A percentile compares a stretch with the other conserved stretches of the same genome.
These are phyloP conservation scores for Schrankia costaestrigalis DNA, from an alignment of 2,888 invertebrate genomes.

Conservation along the genomic window DNA sequence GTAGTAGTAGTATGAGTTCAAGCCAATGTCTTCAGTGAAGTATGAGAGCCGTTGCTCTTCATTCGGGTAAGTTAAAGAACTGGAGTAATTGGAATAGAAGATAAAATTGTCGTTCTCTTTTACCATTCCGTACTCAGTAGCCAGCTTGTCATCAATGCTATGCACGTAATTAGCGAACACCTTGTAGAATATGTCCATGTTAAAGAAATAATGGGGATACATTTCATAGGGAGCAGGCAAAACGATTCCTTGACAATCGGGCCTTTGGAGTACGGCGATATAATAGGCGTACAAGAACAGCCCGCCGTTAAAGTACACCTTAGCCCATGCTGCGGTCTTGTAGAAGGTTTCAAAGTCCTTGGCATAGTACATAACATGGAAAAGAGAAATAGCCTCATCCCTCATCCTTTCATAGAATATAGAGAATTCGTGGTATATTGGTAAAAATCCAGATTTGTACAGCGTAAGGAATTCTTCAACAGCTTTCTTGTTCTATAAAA, in stretches of 20 bases:
- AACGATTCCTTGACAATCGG: conserved; percentile 78
- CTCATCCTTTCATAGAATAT: conserved; percentile 66
- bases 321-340: conserved; percentile 78
- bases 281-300: conserved; percentile 83
- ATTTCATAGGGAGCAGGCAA: conserved; percentile 86
- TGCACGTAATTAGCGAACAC: conserved; percentile 35
- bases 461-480: conserved; percentile 64
- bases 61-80: conserved; percentile 70
- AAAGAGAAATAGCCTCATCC: conserved; percentile 75
- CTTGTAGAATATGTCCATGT: conserved; percentile 75
- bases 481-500: conserved; percentile 60
- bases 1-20: conserved; percentile 84
- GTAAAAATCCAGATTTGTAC: conserved; percentile 68
- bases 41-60: conserved; percentile 82
- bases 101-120: conserved; percentile 64
- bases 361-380: conserved; percentile 80
- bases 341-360: conserved; percentile 82
- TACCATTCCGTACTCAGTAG: conserved; percentile 58
- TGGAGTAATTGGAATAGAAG: conserved; percentile 82
- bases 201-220: conserved; percentile 83
- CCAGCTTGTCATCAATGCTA: conserved; percentile 15
- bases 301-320: conserved; percentile 81
- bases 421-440: conserved; percentile 74
- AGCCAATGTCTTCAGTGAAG: conserved; percentile 86
- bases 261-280: conserved; percentile 80